Percentiles rank a stretch among this genome's conserved stretches.
These are phyloP conservation scores for Pygocentrus nattereri DNA, from an alignment of 2,797 vertebrate species.

Conservation along the genomic window DNA sequence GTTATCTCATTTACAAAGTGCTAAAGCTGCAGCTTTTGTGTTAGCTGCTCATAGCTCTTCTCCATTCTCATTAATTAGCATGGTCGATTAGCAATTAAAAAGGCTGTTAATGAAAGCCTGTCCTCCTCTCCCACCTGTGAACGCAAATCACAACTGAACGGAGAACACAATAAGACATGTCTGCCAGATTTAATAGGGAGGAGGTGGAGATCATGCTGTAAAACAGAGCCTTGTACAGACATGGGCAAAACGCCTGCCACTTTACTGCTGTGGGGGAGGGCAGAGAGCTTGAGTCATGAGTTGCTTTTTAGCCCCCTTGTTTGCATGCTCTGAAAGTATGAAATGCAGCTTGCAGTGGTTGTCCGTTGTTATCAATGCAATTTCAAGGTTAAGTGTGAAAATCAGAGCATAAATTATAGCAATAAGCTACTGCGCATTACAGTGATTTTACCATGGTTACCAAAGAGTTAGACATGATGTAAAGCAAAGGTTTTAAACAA, in stretches of 20 bases:
- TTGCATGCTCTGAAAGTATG: neutral
- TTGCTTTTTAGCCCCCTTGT: neutral
- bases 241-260: neutral
- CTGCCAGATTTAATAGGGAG: constrained; percentile 42
- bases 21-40: constrained; percentile 18
- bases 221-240: neutral
- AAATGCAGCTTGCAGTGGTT: neutral
- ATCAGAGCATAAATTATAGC: too few relatives aligned
- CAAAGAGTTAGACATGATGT: too few relatives aligned
- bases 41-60: constrained; percentile 16
- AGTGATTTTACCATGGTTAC: too few relatives aligned
- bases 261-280: neutral
- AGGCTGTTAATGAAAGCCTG: constrained; percentile 31
- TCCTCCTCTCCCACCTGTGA: constrained; percentile 29
- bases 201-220: constrained; percentile 5
- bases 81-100: constrained; percentile 46
- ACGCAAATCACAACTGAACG: constrained; percentile 14
- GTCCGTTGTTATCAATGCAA: neutral
- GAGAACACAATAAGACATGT: constrained; percentile 4
- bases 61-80: constrained; percentile 38
- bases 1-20: neutral
- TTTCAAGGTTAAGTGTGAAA: neutral
- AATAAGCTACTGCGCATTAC: too few relatives aligned
- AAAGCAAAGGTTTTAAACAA: too few relatives aligned
- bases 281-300: neutral